Base-by-base conservation (phyloP, 2,888 invertebrate genomes). In the Amphipyra tragopoginis region DNA sequence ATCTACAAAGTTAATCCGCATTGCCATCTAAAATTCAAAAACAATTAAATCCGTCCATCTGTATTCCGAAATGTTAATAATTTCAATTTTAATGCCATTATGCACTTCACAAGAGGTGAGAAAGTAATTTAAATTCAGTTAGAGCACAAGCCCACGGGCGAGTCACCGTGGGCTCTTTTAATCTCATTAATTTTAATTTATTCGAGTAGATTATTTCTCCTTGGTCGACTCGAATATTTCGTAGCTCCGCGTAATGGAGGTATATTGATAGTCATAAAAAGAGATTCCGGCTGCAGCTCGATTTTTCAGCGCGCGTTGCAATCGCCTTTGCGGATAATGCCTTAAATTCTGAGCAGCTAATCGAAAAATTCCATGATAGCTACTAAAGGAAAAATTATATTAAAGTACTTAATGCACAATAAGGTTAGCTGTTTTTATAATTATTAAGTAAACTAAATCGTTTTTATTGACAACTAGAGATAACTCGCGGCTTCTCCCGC, bases 181-280 rank as follows among this genome's bases (percentile, higher is more conserved):
- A 93, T 93, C 93, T 92, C 88, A 93, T 93, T 93, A 92, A 92
- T 92, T 93, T 92, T 90, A 94, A 94, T 93, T 91, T 94, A 93
- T 93, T 92, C 93, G 76, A 83, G 82, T 77, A 86, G 90, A 93
- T 93, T 93, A 92, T 89, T 91, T 90, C 89, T 83, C 80, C 85
- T 85, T 77, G 82, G 86, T 78, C 87, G 88, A 82, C 77, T 87
- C 85, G 82, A 82, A 88, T 90, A 86, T 88, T 90, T 83, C 75
- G 76, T 74, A 66, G 74, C 77, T 73, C 56, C 42, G 14, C n/a
- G 47, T 71, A 72, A 71, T 64, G 50, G 65, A 60, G 47, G 68
- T 53, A 65, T 72, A 78, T 78, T 75, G 72, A 73, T 74, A 67
- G 57, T 65, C 48, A 29, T 51, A 45, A 65, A 68, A 59, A 73